phyloP scores from a whole-genome alignment of 2,797 vertebrate species.

The Carduelis carduelis region DNA sequence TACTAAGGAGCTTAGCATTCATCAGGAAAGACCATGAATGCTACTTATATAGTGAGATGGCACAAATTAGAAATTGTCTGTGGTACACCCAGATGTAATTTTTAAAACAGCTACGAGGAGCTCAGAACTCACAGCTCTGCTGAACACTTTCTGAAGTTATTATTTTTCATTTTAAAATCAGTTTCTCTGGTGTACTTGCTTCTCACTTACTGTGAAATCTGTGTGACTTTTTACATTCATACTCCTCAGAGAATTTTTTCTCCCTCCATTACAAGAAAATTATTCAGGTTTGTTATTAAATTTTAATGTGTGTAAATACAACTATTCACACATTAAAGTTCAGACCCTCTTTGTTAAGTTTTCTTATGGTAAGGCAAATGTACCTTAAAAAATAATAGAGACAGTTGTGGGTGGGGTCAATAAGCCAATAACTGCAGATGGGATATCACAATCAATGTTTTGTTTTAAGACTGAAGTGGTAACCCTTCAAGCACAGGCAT shows the following conservation, averaged over 20 bases:
- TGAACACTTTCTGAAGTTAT: not conserved
- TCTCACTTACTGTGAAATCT: not conserved
- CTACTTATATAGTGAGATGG: not conserved
- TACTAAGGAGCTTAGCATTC: not conserved
- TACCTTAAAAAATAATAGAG: not conserved
- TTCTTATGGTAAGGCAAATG: not conserved
- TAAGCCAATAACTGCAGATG: not conserved
- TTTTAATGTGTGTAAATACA: not conserved
- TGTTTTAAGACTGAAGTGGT: not conserved
- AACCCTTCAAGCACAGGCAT: not conserved
- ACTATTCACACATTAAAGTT: not conserved
- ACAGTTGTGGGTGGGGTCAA: not conserved
- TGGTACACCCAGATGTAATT: not conserved
- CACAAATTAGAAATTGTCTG: not conserved
- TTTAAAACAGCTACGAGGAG: not conserved
- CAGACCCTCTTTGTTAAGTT: not conserved
- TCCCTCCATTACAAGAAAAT: not conserved
- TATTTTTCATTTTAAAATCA: not conserved
- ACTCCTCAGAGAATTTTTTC: not conserved
- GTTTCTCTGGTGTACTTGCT: not conserved
- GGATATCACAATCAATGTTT: not conserved
- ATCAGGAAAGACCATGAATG: not conserved
- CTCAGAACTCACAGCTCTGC: not conserved
- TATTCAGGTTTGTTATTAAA: not conserved
- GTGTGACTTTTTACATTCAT: not conserved